Conservation (phyloP, 2,888 invertebrate genomes). For the Plemyria rubiginata region DNA sequence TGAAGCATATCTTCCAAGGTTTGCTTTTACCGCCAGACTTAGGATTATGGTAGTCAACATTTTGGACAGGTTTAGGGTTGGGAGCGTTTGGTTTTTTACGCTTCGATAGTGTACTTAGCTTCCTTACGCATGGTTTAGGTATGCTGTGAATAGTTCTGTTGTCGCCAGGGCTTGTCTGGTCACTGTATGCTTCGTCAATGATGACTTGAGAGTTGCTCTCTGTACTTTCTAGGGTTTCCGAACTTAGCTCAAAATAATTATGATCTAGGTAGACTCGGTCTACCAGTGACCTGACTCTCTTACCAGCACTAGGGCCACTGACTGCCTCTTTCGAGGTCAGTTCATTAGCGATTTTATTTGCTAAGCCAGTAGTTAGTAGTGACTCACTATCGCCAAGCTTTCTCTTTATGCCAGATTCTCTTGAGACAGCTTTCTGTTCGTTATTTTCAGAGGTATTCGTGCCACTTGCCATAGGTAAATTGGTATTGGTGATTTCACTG, state of each 20-base stretch:
- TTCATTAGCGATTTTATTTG: not conserved
- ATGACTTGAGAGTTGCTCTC: not conserved
- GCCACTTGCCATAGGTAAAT: not conserved
- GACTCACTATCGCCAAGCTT: not conserved
- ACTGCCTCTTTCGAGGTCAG: not conserved
- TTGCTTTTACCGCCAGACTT: not conserved
- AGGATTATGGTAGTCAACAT: not conserved
- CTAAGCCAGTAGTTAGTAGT: not conserved
- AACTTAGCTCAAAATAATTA: not conserved
- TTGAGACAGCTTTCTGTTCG: not conserved
- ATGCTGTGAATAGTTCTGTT: not conserved
- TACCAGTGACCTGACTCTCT: not conserved
- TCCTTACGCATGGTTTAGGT: not conserved
- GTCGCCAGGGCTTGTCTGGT: not conserved
- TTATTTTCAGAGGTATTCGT: not conserved
- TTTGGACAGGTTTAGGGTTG: not conserved
- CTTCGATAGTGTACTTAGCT: not conserved
- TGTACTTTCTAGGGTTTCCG: not conserved
- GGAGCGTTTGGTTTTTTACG: not conserved
- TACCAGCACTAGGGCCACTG: not conserved
- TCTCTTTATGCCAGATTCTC: not conserved
- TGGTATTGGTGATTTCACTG: not conserved
- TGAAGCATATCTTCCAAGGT: constrained; percentile 4
- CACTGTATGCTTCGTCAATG: not conserved
- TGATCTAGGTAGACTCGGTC: constrained; percentile 2